Conservation (phyloP, 2,113 vertebrate species). For the Chaenogobius annularis region DNA sequence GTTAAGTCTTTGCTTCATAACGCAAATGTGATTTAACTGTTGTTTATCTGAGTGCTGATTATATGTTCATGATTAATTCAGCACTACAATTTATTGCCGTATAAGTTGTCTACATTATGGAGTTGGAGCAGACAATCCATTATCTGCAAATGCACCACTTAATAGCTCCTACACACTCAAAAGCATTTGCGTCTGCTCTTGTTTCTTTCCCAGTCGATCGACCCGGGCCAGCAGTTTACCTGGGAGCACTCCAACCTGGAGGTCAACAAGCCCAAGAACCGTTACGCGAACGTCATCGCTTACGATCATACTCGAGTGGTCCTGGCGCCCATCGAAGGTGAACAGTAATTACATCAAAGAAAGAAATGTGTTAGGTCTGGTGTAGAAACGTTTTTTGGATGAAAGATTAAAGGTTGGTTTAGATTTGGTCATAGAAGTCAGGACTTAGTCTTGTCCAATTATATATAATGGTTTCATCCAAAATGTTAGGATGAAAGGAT, state of each 20-base stretch:
- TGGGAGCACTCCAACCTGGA: slow-evolving; percentile 98
- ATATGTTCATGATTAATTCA: slow-evolving; percentile 65
- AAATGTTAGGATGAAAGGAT: too few relatives aligned
- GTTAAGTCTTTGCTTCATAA: slow-evolving; percentile 44
- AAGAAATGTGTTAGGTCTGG: not conserved
- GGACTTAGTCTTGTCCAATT: not conserved
- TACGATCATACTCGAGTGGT: slow-evolving; percentile 95
- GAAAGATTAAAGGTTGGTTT: not conserved
- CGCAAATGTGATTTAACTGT: slow-evolving; percentile 49
- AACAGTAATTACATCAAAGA: slow-evolving; percentile 3
- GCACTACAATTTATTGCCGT: slow-evolving; percentile 43
- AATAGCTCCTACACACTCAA: slow-evolving; percentile 17
- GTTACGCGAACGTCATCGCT: slow-evolving; percentile 94
- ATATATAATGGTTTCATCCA: too few relatives aligned
- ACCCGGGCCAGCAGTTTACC: slow-evolving; percentile 96
- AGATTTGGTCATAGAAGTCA: not conserved
- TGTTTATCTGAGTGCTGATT: slow-evolving; percentile 30
- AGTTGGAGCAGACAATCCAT: slow-evolving; percentile 40
- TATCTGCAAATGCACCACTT: slow-evolving; percentile 36
- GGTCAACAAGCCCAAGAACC: slow-evolving; percentile 97
- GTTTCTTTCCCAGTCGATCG: slow-evolving; percentile 83
- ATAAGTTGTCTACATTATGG: slow-evolving; percentile 32
- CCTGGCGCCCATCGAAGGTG: slow-evolving; percentile 90
- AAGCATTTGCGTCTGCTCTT: slow-evolving; percentile 17
- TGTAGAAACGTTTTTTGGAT: not conserved